Evolutionary conservation across 2,113 vertebrate genomes (phyloP).

Genomic region (Clupea harengus): DNA sequence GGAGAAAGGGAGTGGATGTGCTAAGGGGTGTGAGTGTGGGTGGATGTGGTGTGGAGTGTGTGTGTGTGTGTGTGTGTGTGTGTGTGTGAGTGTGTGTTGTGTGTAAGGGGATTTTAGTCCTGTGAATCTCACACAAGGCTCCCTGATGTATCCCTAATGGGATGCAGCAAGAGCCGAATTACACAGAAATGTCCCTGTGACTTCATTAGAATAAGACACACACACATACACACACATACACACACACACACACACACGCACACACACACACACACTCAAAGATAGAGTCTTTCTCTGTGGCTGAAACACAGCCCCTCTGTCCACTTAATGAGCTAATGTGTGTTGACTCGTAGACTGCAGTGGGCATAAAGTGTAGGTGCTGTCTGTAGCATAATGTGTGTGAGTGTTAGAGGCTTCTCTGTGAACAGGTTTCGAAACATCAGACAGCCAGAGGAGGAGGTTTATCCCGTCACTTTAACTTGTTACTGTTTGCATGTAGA

Average conservation of each 20-base stretch:
- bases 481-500: no score
- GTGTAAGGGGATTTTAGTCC: conserved; percentile 8
- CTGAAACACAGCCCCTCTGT: neutral
- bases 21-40: neutral
- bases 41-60: neutral
- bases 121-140: neutral
- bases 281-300: neutral
- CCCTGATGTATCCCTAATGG: conserved; percentile 41
- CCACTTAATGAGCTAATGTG: neutral
- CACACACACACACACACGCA: no score
- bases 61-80: neutral
- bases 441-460: neutral
- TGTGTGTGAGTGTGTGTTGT: neutral
- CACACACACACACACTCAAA: neutral
- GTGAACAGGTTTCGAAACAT: neutral
- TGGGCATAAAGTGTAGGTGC: neutral
- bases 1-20: neutral
- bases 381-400: neutral
- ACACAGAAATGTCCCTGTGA: conserved; percentile 44
- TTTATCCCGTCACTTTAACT: no score
- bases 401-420: neutral
- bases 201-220: conserved; percentile 42
- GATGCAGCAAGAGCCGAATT: conserved; percentile 51
- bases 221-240: neutral
- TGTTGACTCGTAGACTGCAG: neutral